A percentile compares a stretch with the other conserved stretches of the same genome.
Evolutionary conservation across 2,888 invertebrate genomes (phyloP).

Genomic region (Psylliodes chrysocephalus): DNA sequence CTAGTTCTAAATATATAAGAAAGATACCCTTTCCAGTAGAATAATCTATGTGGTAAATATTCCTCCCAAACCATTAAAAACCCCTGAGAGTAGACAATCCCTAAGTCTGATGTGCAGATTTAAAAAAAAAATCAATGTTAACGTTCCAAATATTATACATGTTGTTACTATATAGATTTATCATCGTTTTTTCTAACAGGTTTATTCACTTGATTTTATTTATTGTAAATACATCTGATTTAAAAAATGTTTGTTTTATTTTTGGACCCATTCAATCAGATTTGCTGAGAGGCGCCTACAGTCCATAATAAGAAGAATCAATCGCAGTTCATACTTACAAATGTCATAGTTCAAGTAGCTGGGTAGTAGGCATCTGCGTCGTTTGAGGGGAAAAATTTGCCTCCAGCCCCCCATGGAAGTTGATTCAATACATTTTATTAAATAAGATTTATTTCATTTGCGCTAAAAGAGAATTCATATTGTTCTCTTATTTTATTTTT

Average conservation of each 20-base stretch:
- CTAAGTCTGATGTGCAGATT: conserved; percentile 46
- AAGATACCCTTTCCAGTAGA: conserved; percentile 23
- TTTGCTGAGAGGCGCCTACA: no score
- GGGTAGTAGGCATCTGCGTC: no score
- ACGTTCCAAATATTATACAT: conserved; percentile 52
- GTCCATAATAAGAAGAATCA: no score
- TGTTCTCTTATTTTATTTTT: no score
- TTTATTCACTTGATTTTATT: conserved; percentile 46
- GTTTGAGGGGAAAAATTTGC: no score
- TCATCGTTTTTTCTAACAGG: conserved; percentile 50
- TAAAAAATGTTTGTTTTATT: background rate
- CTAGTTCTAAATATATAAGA: conserved; percentile 43
- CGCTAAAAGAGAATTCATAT: no score
- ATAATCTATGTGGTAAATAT: conserved; percentile 21
- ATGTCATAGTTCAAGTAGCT: no score
- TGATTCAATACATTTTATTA: no score
- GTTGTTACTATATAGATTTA: conserved; percentile 53
- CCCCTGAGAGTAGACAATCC: conserved; percentile 54
- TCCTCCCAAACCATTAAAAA: conserved; percentile 17
- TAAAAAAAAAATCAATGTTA: conserved; percentile 50
- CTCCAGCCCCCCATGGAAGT: no score
- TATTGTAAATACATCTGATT: conserved; percentile 50
- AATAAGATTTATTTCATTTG: no score
- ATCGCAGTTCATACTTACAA: no score
- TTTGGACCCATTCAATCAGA: background rate